Evolutionary conservation across 2,888 invertebrate genomes (phyloP).

Genomic region (Geophilus truncorum): DNA sequence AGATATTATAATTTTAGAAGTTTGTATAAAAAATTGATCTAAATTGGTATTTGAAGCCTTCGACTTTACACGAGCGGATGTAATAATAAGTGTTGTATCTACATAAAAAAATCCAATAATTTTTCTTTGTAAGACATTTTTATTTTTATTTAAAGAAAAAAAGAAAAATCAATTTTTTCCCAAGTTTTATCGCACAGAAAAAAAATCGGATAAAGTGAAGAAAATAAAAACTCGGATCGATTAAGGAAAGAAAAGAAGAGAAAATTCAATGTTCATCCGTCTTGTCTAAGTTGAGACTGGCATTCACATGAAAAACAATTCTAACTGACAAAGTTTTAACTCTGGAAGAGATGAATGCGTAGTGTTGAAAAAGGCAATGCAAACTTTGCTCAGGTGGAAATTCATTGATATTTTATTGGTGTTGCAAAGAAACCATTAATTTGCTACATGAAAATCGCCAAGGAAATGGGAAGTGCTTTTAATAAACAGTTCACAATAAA

Average conservation of each 20-base stretch:
- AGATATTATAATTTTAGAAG: too few relatives aligned
- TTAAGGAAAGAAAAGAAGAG: slow-evolving; percentile 7
- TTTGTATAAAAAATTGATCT: too few relatives aligned
- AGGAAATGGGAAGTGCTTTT: too few relatives aligned
- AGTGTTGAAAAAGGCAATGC: not conserved
- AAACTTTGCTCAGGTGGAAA: not conserved
- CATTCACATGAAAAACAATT: slow-evolving; percentile 13
- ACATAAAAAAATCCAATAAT: not conserved
- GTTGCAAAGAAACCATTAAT: not conserved
- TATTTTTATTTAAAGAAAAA: not conserved
- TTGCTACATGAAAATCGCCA: not conserved
- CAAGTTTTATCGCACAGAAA: not conserved
- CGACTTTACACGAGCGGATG: not conserved
- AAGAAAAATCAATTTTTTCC: not conserved
- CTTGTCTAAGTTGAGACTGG: not conserved
- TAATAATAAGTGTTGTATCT: not conserved
- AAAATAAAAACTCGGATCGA: not conserved
- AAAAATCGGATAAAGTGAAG: not conserved
- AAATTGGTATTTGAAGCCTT: not conserved
- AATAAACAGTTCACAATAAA: not conserved
- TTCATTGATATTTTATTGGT: not conserved
- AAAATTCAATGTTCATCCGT: slow-evolving; percentile 17
- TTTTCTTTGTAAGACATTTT: not conserved
- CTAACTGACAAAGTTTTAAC: slow-evolving; percentile 2
- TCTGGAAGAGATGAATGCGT: not conserved